phyloP scores from a whole-genome alignment of 2,888 invertebrate species.

The Acrocera orbiculus region DNA sequence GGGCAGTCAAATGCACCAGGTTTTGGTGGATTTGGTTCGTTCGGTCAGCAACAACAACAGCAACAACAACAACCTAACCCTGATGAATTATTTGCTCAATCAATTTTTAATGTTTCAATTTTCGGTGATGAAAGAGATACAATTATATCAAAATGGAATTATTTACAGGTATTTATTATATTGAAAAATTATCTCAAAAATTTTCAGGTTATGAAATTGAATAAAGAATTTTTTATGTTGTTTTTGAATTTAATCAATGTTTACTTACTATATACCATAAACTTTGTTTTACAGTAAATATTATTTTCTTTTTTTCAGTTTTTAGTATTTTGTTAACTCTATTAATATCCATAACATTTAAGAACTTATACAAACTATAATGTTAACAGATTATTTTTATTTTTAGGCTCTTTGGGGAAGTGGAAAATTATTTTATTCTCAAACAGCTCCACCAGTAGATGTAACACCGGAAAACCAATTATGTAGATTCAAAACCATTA shows the following conservation, averaged over 20 bases:
- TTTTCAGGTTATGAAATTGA: too few species aligned
- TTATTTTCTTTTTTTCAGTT: neutral
- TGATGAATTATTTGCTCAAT: conserved; percentile 52
- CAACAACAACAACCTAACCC: conserved; percentile 38
- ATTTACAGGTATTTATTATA: conserved; percentile 48
- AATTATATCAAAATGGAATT: conserved; percentile 86
- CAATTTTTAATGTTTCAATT: conserved; percentile 60
- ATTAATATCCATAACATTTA: neutral
- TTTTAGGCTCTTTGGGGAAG: conserved; percentile 45
- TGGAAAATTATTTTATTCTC: conserved; percentile 62
- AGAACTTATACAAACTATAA: neutral
- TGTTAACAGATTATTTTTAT: conserved; percentile 26
- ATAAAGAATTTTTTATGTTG: too few species aligned
- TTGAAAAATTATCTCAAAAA: conserved; percentile 24
- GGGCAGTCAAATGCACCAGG: conserved; percentile 17
- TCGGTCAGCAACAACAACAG: conserved; percentile 27
- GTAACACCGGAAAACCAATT: conserved; percentile 79
- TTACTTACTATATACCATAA: too few species aligned
- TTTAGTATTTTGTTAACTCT: neutral
- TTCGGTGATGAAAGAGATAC: conserved; percentile 93
- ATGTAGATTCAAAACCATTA: conserved; percentile 87
- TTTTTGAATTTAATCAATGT: too few species aligned
- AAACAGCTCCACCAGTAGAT: conserved; percentile 59
- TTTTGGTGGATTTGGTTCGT: conserved; percentile 17
- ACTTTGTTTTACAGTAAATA: too few species aligned